Conservation (phyloP, 2,113 vertebrate genomes). For the Lepidothrix coronata region DNA sequence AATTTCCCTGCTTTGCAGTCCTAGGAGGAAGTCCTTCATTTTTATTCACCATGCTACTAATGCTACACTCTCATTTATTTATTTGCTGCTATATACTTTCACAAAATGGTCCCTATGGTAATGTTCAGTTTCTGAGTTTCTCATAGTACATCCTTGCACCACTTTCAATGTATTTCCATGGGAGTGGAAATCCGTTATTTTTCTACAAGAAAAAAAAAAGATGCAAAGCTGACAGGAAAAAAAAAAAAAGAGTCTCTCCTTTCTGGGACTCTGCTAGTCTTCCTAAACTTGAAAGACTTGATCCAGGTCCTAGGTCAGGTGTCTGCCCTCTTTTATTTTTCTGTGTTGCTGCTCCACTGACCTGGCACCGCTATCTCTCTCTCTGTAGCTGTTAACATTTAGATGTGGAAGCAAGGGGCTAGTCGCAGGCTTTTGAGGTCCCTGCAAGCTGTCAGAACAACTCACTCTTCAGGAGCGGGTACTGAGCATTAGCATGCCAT, state of each 20-base stretch:
- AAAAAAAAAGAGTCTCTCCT: background rate
- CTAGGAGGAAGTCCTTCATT: background rate
- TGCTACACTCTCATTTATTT: background rate
- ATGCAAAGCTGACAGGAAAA: background rate
- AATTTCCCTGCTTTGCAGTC: background rate
- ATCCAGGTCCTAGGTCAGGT: background rate
- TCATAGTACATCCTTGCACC: background rate
- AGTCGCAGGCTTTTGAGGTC: background rate
- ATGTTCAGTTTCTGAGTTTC: background rate
- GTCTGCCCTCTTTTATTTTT: background rate
- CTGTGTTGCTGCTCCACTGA: background rate
- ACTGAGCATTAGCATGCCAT: background rate
- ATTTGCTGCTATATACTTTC: background rate
- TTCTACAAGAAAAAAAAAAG: background rate
- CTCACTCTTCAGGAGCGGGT: fast-evolving
- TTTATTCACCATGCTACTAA: background rate
- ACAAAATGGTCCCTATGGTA: background rate
- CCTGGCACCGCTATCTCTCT: background rate
- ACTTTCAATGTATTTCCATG: background rate
- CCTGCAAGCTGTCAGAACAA: background rate
- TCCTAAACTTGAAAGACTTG: background rate
- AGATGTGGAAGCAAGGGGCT: background rate
- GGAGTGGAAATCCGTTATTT: background rate
- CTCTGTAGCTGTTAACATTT: background rate
- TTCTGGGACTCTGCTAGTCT: background rate